These are phyloP conservation scores for Anastatus disparis DNA, from an alignment of 1,140 invertebrate species.

Conservation along the genomic window DNA sequence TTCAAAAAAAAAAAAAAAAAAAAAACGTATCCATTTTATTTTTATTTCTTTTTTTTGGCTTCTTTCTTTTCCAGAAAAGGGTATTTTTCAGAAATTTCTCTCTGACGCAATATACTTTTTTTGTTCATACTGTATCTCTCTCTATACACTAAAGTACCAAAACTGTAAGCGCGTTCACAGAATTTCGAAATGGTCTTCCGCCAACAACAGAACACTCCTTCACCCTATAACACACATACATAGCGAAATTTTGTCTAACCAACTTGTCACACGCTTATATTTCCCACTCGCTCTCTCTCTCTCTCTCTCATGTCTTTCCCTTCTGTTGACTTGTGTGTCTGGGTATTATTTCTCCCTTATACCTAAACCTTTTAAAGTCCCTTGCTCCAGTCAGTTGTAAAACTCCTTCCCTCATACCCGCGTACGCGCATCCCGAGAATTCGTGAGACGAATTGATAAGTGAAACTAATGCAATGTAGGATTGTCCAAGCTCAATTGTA, in stretches of 20 bases:
- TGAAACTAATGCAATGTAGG: background rate
- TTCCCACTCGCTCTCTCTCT: background rate
- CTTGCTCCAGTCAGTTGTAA: too few relatives aligned
- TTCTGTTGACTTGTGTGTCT: too few relatives aligned
- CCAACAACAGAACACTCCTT: background rate
- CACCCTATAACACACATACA: too few relatives aligned
- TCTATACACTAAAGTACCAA: constrained; percentile 2
- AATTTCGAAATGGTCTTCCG: constrained; percentile 33
- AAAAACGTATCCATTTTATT: too few relatives aligned
- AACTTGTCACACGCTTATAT: constrained; percentile 13
- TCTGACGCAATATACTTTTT: constrained; percentile 16
- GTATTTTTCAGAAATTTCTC: constrained; percentile 27
- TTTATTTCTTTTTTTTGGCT: too few relatives aligned
- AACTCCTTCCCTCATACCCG: too few relatives aligned
- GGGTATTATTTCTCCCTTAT: too few relatives aligned
- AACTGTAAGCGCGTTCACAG: constrained; percentile 4
- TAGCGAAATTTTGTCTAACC: constrained; percentile 3
- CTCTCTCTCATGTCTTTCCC: too few relatives aligned
- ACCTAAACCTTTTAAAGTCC: too few relatives aligned
- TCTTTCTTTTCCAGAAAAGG: background rate
- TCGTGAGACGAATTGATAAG: constrained; percentile 39
- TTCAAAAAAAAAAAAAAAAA: background rate
- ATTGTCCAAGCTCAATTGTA: background rate
- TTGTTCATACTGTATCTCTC: background rate
- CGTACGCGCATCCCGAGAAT: constrained; percentile 17